phyloP scores from a whole-genome alignment of 2,888 invertebrate genomes.

The Temnothorax unifasciatus region DNA sequence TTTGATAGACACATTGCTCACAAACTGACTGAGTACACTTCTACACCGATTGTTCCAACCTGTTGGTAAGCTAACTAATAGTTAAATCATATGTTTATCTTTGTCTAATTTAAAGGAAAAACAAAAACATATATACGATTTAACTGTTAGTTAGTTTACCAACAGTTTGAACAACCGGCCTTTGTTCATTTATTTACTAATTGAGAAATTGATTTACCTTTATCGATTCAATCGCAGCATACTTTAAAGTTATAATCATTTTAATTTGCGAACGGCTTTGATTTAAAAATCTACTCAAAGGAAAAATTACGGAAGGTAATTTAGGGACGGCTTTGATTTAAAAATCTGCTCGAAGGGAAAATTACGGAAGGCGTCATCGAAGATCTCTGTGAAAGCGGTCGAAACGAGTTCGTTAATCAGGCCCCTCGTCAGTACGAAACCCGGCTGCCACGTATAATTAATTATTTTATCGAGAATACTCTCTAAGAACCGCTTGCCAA shows the following conservation, averaged over 20 bases:
- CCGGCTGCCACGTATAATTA: constrained; percentile 93
- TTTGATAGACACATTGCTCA: background rate
- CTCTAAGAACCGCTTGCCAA: constrained; percentile 90
- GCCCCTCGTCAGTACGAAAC: constrained; percentile 91
- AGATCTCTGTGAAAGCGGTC: constrained; percentile 94
- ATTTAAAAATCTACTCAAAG: constrained; percentile 89
- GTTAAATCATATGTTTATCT: no score
- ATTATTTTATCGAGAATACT: constrained; percentile 91
- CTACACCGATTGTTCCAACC: no score
- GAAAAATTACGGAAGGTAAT: constrained; percentile 91
- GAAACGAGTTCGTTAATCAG: constrained; percentile 94
- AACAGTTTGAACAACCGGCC: no score
- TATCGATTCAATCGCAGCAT: background rate
- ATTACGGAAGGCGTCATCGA: constrained; percentile 91
- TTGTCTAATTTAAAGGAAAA: no score
- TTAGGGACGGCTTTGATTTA: constrained; percentile 75
- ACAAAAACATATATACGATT: no score
- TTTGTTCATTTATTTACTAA: background rate
- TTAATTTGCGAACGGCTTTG: background rate
- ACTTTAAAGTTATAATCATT: background rate
- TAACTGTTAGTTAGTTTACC: no score
- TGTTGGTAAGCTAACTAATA: no score
- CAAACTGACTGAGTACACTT: background rate
- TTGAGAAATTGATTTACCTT: background rate
- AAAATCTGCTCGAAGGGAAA: constrained; percentile 91